phyloP scores from a whole-genome alignment of 2,797 vertebrate genomes.

The Cuniculus paca region DNA sequence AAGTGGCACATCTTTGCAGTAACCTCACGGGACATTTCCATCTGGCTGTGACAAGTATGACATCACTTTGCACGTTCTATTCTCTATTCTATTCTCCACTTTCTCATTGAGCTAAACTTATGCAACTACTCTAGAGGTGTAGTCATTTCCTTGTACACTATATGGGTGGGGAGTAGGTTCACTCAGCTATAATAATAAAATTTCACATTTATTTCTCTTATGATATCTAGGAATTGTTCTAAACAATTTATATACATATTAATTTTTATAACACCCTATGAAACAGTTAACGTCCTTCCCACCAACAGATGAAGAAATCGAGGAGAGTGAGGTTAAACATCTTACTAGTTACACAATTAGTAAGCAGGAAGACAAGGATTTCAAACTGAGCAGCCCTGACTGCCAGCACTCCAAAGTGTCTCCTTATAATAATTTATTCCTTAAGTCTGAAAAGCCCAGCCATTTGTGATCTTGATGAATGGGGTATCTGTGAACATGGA shows the following conservation, averaged over 20 bases:
- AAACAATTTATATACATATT: neutral
- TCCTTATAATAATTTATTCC: neutral
- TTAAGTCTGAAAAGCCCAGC: constrained; percentile 14
- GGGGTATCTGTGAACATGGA: constrained; percentile 47
- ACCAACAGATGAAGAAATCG: neutral
- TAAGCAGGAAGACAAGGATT: neutral
- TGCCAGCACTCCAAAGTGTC: neutral
- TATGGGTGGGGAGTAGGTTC: neutral
- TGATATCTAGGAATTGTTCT: constrained; percentile 5
- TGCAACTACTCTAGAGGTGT: neutral
- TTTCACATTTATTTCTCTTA: neutral
- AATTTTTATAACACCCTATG: neutral
- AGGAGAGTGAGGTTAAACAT: neutral
- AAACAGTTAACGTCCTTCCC: neutral
- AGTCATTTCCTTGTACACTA: neutral
- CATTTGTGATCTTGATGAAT: constrained; percentile 40
- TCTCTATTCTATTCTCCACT: neutral
- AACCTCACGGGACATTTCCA: neutral
- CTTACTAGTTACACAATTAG: neutral
- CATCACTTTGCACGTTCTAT: neutral
- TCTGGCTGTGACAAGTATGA: neutral
- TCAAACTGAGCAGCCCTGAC: neutral
- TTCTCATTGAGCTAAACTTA: neutral
- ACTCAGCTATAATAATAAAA: neutral
- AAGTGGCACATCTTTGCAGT: neutral